Percentiles rank a stretch among this genome's conserved stretches.
phyloP scores from a whole-genome alignment of 1,140 invertebrate genomes.

The Drosophila micromelanica region DNA sequence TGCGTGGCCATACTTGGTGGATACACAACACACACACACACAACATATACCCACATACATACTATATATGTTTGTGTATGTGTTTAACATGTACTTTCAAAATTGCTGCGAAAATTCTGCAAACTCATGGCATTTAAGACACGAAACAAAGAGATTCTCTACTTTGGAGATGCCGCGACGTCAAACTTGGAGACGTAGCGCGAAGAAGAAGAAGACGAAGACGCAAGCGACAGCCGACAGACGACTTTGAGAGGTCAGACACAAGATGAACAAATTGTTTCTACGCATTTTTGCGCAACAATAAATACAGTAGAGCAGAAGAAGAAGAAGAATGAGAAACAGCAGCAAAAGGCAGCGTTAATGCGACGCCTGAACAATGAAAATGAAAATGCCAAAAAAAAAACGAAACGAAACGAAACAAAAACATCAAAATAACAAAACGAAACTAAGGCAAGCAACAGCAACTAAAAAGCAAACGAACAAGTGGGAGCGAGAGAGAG shows the following conservation, averaged over 20 bases:
- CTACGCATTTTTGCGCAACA: constrained; percentile 54
- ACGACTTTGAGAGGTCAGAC: constrained; percentile 36
- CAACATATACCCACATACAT: not conserved
- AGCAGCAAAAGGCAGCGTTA: constrained; percentile 42
- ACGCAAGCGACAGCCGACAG: constrained; percentile 1
- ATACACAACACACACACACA: not conserved
- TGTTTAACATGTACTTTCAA: constrained; percentile 4
- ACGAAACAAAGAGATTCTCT: constrained; percentile 72
- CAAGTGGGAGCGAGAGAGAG: not conserved
- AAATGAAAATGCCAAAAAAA: constrained; percentile 67
- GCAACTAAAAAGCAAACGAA: constrained; percentile 36
- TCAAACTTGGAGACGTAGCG: constrained; percentile 9
- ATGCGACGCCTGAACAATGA: constrained; percentile 45
- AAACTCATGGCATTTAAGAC: constrained; percentile 77
- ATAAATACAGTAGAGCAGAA: constrained; percentile 15
- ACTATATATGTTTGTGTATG: not conserved
- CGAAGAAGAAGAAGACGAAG: not conserved
- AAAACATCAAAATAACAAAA: constrained; percentile 9
- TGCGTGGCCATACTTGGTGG: constrained; percentile 2
- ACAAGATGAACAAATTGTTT: constrained; percentile 48
- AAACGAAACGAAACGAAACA: not conserved
- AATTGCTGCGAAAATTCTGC: constrained; percentile 56
- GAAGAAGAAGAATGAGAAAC: constrained; percentile 4
- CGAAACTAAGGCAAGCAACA: constrained; percentile 44
- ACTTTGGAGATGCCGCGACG: constrained; percentile 48